Base-by-base conservation (phyloP, 2,113 vertebrate genomes). In the Neofelis nebulosa region DNA sequence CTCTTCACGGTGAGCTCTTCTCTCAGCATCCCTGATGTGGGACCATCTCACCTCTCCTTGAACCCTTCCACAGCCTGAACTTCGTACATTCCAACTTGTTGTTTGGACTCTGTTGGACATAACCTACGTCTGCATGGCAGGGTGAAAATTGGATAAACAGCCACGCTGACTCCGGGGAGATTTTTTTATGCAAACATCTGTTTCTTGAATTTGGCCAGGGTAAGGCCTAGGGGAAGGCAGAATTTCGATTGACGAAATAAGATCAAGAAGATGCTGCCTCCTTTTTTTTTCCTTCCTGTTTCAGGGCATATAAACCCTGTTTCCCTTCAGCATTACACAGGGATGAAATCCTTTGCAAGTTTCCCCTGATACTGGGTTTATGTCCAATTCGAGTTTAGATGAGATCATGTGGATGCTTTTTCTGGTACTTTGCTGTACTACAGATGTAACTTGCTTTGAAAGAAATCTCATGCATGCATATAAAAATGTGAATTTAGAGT, bases 91-190 rank as follows among this genome's bases (percentile, higher is more conserved):
- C 68, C 63, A 63, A n/a, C 85, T 85, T 48, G 65, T 31, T 95
- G 50, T 95, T 91, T 66, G 89, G 89, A 50, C 38, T 94, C 78
- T 55, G 63, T 13, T 27, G 74, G 85, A 93, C 83, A 69, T 14
- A 93, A 29, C 91, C 90, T 63, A 82, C 85, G 93, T 97, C 96
- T 91, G 73, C 68, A 95, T 61, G 93, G 91, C 86, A 95, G 93
- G 89, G 69, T 79, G 93, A 87, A 98, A 97, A 98, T 97, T 29
- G 55, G 68, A 97, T 98, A 92, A 98, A 98, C 96, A 98, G 96
- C 36, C 91, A 57, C 36, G 11, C 45, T 21, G 86, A 82, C 97
- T 96, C 95, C 12, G 16, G 92, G 92, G 97, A 97, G 57, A 25
- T 15, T 61, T 71, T 92, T 89, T 80, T 90, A 79, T 79, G 66